Evolutionary conservation across 2,888 invertebrate species (phyloP).

Genomic region (Willowsia nigromaculata): DNA sequence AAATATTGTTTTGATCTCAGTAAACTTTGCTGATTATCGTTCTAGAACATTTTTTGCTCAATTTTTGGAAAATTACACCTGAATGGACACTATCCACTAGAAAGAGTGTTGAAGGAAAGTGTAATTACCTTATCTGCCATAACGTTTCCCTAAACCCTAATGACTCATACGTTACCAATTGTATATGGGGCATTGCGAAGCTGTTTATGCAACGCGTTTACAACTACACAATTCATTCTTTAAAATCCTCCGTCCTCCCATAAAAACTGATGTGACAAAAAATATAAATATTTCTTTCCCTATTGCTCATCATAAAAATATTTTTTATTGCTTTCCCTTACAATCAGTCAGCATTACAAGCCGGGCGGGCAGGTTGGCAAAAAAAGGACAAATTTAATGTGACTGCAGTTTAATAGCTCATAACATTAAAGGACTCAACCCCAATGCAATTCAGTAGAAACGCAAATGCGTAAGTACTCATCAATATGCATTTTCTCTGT

Average conservation of each 20-base stretch:
- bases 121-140: neutral
- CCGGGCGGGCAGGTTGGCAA: neutral
- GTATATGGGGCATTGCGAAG: no score
- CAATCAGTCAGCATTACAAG: neutral
- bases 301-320: no score
- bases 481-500: neutral
- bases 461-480: neutral
- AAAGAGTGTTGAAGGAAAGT: neutral
- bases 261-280: no score
- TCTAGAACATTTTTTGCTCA: neutral
- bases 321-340: neutral
- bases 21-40: neutral
- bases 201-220: no score
- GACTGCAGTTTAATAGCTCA: neutral
- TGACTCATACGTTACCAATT: no score
- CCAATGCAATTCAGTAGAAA: neutral
- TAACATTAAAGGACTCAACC: neutral
- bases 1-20: no score
- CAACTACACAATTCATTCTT: no score
- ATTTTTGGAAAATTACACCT: neutral
- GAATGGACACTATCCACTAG: neutral
- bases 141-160: no score
- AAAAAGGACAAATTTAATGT: constrained; percentile 15
- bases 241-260: no score
- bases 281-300: no score